Evolutionary conservation across 2,113 vertebrate genomes (phyloP), one percentile per base, ranked within the genome.

Genomic region (Rostratula benghalensis): DNA sequence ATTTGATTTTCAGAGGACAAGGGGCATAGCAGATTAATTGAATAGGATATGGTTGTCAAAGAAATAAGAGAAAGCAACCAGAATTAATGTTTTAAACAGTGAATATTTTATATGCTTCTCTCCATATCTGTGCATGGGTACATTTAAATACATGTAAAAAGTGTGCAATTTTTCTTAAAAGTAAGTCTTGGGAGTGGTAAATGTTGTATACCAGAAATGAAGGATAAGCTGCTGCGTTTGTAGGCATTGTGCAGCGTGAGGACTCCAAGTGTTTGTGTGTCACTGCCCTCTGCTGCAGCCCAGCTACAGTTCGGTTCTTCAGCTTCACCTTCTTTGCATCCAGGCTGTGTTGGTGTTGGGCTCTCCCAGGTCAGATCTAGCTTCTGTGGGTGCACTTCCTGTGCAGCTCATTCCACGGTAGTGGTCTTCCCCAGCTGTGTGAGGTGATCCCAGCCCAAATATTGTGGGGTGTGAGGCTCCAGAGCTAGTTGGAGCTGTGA

Each of bases 331-430:
- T 45, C 61, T 11, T 50, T 37, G 2, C 43, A 4, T 12, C 43
- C 4, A 3, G 1, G 3, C 71, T 9, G 16, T 10, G 24, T 45
- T 9, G 21, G 9, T 20, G 0, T 1, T 30, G 30, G 60, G 53
- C n/a, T 45, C 28, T 71, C 51, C 50, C 60, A 69, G 56, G 51
- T 59, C 71, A 4, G 11, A 22, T 22, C 17, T 7, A 4, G 41
- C 24, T 45, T 17, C 18, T 11, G 9, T 12, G n/a, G n/a, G 7
- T 46, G 28, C 0, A 0, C 24, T 75, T 37, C 24, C 17, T 45
- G 15, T 39, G 51, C 20, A 4, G 14, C 45, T 91, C 0, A 0
- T 77, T 53, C 41, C 11, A 2, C 1, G 1, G 17, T 13, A 30
- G 14, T 13, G 10, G 14, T 51, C 14, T 41, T 85, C 16, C 53